Base-by-base conservation (phyloP, 2,113 vertebrate species). In the Oryzias woworae region DNA sequence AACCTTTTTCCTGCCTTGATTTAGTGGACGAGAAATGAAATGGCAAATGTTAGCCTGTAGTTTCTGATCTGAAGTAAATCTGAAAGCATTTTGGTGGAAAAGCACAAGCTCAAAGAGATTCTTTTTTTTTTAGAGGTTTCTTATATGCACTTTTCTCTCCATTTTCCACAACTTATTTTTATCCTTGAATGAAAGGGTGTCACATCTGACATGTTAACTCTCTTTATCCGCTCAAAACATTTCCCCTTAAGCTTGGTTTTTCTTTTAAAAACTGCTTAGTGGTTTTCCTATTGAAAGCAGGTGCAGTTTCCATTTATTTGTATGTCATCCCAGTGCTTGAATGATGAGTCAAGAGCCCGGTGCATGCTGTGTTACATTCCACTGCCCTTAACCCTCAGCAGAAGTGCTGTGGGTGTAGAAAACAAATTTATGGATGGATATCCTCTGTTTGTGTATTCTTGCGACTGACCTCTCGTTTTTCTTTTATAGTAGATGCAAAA, bases 361-460 rank as follows among this genome's bases (percentile, higher is more conserved):
- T 54, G 41, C 24, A 50, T 51, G 51, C 56, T 53, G 16, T 49
- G 49, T 52, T 17, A 45, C 7, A 5, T 51, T 70, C 58, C n/a
- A 41, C 24, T n/a, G 42, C 2, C 36, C 14, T 14, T 8, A 48
- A 41, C 28, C 54, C 69, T 47, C 8, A 64, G 58, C 20, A 67
- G 62, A 31, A 68, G 61, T 66, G n/a, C 31, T 41, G 8, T 22
- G 24, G 48, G 41, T 24, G 47, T 12, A 58, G 49, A 63, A 73
- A 70, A 53, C 44, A 3, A 17, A 70, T 42, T 42, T 52, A 68
- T 77, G 63, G 22, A 61, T 54, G 45, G 23, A 64, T 28, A 58
- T 61, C 17, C n/a, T 53, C 24, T 52, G 41, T 55, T 52, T 36
- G 18, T 76, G 46, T 47, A n/a, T 49, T 45, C 18, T 53, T 43